Evolutionary conservation across 2,797 vertebrate genomes (phyloP).

Genomic region (Arctocebus calabarensis): DNA sequence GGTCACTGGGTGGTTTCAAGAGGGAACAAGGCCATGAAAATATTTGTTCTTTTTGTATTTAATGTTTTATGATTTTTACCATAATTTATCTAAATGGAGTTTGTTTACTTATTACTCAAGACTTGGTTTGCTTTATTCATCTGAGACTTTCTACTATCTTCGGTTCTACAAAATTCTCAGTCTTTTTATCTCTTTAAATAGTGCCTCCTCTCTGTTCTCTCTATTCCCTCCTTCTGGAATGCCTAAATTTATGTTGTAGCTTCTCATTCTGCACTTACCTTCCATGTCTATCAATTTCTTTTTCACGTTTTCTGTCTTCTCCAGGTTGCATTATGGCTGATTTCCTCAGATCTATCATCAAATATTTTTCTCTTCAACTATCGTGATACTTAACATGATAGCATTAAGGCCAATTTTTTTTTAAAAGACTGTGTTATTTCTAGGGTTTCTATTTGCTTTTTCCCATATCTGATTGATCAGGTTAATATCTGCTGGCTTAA

Average conservation of each 20-base stretch:
- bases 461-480: neutral
- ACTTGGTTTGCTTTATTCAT: neutral
- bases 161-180: neutral
- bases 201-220: neutral
- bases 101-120: neutral
- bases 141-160: neutral
- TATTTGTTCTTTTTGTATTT: neutral
- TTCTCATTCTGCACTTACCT: neutral
- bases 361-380: slow-evolving; percentile 41
- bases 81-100: neutral
- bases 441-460: slow-evolving; percentile 29
- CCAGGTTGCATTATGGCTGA: neutral
- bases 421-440: neutral
- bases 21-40: neutral
- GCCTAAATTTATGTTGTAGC: neutral
- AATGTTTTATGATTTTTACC: neutral
- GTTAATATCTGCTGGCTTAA: neutral
- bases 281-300: neutral
- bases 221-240: neutral
- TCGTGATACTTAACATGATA: neutral
- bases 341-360: neutral
- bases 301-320: neutral
- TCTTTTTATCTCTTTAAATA: neutral
- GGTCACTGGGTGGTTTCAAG: neutral
- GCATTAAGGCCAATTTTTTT: neutral